Base-by-base conservation (phyloP, 2,113 vertebrate genomes). In the Pogonocichla stellata region DNA sequence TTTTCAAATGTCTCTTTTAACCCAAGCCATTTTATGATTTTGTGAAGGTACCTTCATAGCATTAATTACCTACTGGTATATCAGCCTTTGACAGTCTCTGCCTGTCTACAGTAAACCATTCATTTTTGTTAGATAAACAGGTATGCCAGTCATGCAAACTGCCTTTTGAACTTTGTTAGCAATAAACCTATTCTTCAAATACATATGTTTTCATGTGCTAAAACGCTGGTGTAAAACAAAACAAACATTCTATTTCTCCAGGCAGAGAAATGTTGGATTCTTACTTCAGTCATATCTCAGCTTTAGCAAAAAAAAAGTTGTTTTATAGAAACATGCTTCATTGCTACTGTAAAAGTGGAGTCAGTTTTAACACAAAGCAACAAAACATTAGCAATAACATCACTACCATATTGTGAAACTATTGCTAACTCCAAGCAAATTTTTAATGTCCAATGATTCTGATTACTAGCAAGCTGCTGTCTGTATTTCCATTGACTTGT, bases 141-240 rank as follows among this genome's bases (percentile, higher is more conserved):
- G 18, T 25, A 28, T 8, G 4, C 7, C 40, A 61, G 22, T 24
- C 51, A 57, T 29, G 29, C 0, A 86, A 66, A 64, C 8, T 88
- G 25, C 5, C 20, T 54, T 92, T 25, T 71, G 34, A 64, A 50
- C 20, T 82, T 86, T 17, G 70, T 53, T 87, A 29, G 74, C 75
- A 90, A 67, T 40, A 82, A 93, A 31, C 2, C 9, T 71, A 14
- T 67, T 82, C 22, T 79, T 75, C 65, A 88, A 75, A 79, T 73
- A 17, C 2, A 9, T n/a, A 38, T 0, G 0, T 17, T 73, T 85
- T 61, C 2, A 3, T 42, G 5, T 14, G 4, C 79, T 79, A 45
- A 82, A 87, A 74, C 3, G 82, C 16, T 25, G 13, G 2, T 25
- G 23, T 36, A 53, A 20, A 66, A 6, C 14, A 50, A 90, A 94